These are phyloP conservation scores for Halyomorpha halys DNA, from an alignment of 1,140 invertebrate genomes.

Conservation along the genomic window DNA sequence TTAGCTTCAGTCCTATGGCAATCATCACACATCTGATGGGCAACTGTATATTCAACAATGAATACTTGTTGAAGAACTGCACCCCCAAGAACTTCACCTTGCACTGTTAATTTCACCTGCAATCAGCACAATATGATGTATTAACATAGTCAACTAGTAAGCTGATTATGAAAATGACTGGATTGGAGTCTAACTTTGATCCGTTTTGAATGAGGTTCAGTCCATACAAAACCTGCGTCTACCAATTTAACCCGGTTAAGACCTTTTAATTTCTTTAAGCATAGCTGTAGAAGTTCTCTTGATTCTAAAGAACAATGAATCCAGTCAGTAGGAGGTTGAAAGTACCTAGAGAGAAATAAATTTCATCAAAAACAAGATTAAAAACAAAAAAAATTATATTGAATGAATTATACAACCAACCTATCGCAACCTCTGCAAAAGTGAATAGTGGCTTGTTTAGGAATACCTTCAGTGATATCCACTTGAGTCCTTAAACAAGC, in stretches of 20 bases:
- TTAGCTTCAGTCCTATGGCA: conserved; percentile 95
- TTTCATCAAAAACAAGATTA: neutral
- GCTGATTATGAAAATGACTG: neutral
- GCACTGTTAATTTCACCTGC: conserved; percentile 88
- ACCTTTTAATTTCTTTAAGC: conserved; percentile 89
- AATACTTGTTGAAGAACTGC: conserved; percentile 84
- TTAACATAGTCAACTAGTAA: neutral
- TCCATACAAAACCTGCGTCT: conserved; percentile 97
- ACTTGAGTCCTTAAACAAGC: conserved; percentile 79
- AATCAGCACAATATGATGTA: conserved; percentile 16
- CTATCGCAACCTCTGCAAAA: conserved; percentile 88
- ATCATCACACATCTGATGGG: conserved; percentile 93
- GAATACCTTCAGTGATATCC: conserved; percentile 93
- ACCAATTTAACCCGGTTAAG: conserved; percentile 80
- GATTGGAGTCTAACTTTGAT: conserved; percentile 61
- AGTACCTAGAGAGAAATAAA: conserved; percentile 52
- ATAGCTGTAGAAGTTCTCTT: conserved; percentile 80
- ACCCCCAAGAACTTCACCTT: conserved; percentile 80
- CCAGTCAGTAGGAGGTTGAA: conserved; percentile 90
- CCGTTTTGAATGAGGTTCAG: conserved; percentile 96
- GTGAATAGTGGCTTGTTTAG: conserved; percentile 81
- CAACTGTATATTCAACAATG: conserved; percentile 84
- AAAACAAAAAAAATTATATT: neutral
- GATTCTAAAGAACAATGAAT: conserved; percentile 81
- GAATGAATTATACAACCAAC: conserved; percentile 35